Evolutionary conservation across 2,113 vertebrate species (phyloP), one percentile per base, ranked within the genome.

Genomic region (Hemiprocne comata): DNA sequence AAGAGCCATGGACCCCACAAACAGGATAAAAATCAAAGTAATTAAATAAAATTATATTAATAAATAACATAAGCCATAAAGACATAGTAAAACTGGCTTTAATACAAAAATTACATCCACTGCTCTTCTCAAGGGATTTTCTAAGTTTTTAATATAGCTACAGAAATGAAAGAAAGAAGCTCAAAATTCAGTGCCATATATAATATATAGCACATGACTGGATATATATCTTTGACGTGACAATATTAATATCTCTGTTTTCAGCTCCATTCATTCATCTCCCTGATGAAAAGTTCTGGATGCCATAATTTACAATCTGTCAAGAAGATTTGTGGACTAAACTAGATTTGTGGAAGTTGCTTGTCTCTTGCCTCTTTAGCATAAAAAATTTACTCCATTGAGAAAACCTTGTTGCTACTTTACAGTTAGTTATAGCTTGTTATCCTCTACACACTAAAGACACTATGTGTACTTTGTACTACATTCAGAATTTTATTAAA

Each of bases 231-330:
- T 44, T 96, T 82, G 46, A 92, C 9, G 13, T 64, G 50, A 78
- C 78, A 96, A 87, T 85, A 95, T 73, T 91, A 88, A 95, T 90
- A 94, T 38, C n/a, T 74, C 89, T 54, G 4, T 83, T 95, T 96
- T 85, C 58, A 74, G 73, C 69, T 89, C 93, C 62, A 46, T 85
- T 83, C 34, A 28, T 61, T 88, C 88, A 79, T 93, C 13, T 83
- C 44, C 33, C 62, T 48, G 77, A 92, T 81, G 64, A 88, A 95
- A 89, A 78, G 85, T 33, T 73, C 58, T 65, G 42, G 48, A 78
- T 66, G 86, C 73, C 96, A 40, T 78, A 69, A 81, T 96, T 97
- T 88, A 90, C 74, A 90, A 78, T 28, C 42, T 91, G 26, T 36
- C 57, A 93, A 55, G 65, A 86, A 51, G 24, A 88, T 74, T 84